Evolutionary conservation across 1,140 invertebrate genomes (phyloP), one percentile per base, ranked within the genome.

Genomic region (Diorhabda carinulata): DNA sequence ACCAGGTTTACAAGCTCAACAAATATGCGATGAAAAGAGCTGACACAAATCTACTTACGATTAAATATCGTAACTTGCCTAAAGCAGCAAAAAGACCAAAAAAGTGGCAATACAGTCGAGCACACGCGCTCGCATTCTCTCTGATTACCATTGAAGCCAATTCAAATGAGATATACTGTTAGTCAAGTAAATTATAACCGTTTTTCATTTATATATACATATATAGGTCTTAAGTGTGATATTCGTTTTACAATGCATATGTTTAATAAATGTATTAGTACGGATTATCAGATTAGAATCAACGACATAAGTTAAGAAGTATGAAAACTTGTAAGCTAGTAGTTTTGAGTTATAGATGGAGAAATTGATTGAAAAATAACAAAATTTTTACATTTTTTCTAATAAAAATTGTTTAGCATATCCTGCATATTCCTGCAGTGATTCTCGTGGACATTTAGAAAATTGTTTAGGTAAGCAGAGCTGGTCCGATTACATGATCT

Each of bases 221-320:
- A 25, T 25, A 72, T 72, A 72, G 67, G 70, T 72, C 70, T 69
- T 68, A 42, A 47, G 65, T 60, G 64, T 61, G 52, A 64, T 69
- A 69, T 72, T 64, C 58, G 57, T 52, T 69, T 61, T 64, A 62
- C 67, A 72, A 69, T 72, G 58, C 65, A 67, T 67, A 57, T 71
- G 64, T 65, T 61, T 62, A 60, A 56, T 62, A 3, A 47, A 42
- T 64, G 52, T n/a, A 8, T 52, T 52, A 52, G 47, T 52, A 3
- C 47, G 47, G 47, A 52, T 25, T 25, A 25, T 25, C 25, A 25
- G 25, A 25, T 25, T 25, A 25, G 25, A 25, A 25, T 25, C 25
- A 25, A 25, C 25, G 25, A 25, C 25, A 25, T 25, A 25, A 25
- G 25, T 25, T 25, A 25, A 25, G 25, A 25, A 25, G 25, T 25